phyloP scores from a whole-genome alignment of 2,888 invertebrate species.

The Diaphora mendica region DNA sequence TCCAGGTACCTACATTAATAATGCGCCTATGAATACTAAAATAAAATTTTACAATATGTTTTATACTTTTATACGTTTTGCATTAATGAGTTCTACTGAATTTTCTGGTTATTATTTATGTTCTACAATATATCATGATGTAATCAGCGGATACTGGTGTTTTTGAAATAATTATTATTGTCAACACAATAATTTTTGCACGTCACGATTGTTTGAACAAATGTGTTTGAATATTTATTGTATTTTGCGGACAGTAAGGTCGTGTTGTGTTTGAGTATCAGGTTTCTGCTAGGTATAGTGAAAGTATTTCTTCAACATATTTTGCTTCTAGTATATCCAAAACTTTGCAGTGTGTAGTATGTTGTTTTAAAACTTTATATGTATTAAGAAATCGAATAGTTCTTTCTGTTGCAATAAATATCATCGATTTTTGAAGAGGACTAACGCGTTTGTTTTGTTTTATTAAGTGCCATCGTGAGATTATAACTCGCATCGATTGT shows the following conservation, averaged over 20 bases:
- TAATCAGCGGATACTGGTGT: conserved; percentile 43
- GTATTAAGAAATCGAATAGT: neutral
- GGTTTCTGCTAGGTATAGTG: conserved; percentile 28
- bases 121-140: conserved; percentile 19
- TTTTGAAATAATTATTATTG: conserved; percentile 38
- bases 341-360: conserved; percentile 30
- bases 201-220: conserved; percentile 47
- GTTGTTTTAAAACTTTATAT: conserved; percentile 35
- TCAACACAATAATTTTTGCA: conserved; percentile 33
- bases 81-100: conserved; percentile 21
- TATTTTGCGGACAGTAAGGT: conserved; percentile 31
- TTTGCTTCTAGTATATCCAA: conserved; percentile 26
- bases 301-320: conserved; percentile 27
- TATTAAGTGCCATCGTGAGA: neutral
- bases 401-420: neutral
- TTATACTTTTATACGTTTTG: conserved; percentile 17
- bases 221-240: conserved; percentile 34
- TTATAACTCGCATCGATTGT: neutral
- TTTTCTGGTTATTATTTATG: conserved; percentile 17
- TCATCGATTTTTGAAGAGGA: neutral
- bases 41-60: conserved; percentile 5
- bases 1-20: no score
- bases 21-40: neutral
- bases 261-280: conserved; percentile 28
- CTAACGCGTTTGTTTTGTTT: neutral